Base-by-base conservation (phyloP, 2,888 invertebrate genomes). In the Tenthredo livida region DNA sequence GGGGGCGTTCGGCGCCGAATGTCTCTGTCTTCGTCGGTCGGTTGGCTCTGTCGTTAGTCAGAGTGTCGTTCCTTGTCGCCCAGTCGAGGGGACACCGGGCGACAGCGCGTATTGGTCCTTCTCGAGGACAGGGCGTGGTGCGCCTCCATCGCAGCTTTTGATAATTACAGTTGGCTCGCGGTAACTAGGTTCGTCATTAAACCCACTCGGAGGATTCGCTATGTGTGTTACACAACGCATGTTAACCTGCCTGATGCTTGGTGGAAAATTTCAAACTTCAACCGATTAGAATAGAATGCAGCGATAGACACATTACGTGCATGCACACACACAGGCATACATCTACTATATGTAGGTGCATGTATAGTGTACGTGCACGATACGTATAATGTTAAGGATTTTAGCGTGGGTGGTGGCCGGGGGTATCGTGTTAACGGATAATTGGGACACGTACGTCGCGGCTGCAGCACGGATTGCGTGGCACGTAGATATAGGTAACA, bases 41-140 rank as follows among this genome's bases (percentile, higher is more conserved):
- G 47, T 65, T 50, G 83, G 67, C 47, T 70, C 67, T 70, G 47
- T 83, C 83, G 67, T 67, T 43, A 86, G 89, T 90, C 87, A 89
- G 90, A 91, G 90, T 92, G 92, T 92, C 91, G 91, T 86, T 88
- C 87, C 88, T 86, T 88, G 88, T 87, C 85, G 72, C 84, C 83
- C 83, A 80, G 84, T 85, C 85, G 84, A 86, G 87, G 87, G 86
- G 85, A 86, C 85, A 85, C 78, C 85, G 87, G 88, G 90, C 92
- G 92, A 92, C 92, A 92, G 87, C 89, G 85, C 77, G 85, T 90
- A 92, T 93, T 93, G 93, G 93, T 85, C 88, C 90, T 86, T 72
- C 86, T 85, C 43, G 88, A 91, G 90, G 93, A 92, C 93, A 93
- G 88, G 93, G 93, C 93, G 93, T 93, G 93, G 93, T 91, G 89